These are phyloP conservation scores for Arctocebus calabarensis DNA, from an alignment of 2,797 vertebrate species.

Conservation along the genomic window DNA sequence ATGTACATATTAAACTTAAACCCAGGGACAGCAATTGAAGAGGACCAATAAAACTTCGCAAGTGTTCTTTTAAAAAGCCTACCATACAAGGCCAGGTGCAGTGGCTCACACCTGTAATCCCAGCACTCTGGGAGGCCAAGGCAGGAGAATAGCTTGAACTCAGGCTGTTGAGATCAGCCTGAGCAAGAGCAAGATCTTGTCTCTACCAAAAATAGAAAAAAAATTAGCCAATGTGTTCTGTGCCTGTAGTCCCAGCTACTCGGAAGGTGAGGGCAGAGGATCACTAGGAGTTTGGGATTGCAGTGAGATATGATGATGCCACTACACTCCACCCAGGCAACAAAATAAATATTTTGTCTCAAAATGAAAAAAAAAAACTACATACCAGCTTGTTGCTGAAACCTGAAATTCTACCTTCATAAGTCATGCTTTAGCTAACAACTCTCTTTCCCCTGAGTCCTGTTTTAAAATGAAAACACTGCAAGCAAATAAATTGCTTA, in stretches of 20 bases:
- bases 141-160: neutral
- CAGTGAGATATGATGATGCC: neutral
- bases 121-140: neutral
- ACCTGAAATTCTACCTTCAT: constrained; percentile 20
- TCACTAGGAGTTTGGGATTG: neutral
- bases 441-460: neutral
- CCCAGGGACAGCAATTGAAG: neutral
- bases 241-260: neutral
- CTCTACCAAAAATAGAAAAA: neutral
- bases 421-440: constrained; percentile 6
- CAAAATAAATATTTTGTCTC: neutral
- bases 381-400: neutral
- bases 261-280: neutral
- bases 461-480: constrained; percentile 48
- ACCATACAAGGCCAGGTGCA: neutral
- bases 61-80: neutral
- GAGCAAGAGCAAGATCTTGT: neutral
- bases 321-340: neutral
- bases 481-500: neutral
- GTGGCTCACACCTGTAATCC: neutral
- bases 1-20: neutral
- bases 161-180: neutral
- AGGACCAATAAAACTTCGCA: neutral
- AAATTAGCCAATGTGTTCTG: neutral
- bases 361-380: neutral